Percentiles rank a stretch among this genome's conserved stretches.
Evolutionary conservation across 2,113 vertebrate species (phyloP).

Genomic region (Grallaria varia): DNA sequence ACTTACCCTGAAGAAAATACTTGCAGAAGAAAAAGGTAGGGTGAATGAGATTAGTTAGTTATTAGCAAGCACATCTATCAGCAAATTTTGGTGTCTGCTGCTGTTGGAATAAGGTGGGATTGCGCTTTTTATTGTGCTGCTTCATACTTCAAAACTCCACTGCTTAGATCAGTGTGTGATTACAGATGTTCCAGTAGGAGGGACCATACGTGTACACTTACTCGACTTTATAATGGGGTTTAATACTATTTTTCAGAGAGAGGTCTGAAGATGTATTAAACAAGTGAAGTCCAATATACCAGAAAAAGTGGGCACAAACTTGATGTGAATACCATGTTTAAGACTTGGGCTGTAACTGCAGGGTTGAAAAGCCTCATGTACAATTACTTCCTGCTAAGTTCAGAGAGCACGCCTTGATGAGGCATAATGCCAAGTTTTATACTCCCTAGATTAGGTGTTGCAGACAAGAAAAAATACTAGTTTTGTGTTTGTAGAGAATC

Average conservation of each 20-base stretch:
- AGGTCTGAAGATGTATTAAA: not conserved
- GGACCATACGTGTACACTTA: not conserved
- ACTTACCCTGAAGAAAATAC: not conserved
- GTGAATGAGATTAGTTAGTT: not conserved
- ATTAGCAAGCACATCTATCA: not conserved
- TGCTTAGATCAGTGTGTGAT: not conserved
- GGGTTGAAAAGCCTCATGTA: not conserved
- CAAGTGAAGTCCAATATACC: not conserved
- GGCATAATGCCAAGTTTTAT: not conserved
- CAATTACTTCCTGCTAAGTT: not conserved
- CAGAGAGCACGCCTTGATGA: not conserved
- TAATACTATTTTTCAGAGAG: not conserved
- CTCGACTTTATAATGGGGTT: not conserved
- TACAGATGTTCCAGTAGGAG: not conserved
- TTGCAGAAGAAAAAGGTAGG: slow-evolving; percentile 25
- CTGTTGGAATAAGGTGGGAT: not conserved
- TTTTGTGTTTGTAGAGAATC: not conserved
- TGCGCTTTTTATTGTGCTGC: not conserved
- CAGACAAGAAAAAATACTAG: not conserved
- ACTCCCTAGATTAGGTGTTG: not conserved
- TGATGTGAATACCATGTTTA: not conserved
- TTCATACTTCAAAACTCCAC: not conserved
- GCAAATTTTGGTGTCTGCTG: not conserved
- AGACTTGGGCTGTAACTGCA: not conserved
- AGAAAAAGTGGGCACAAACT: not conserved